Evolutionary conservation across 2,797 vertebrate genomes (phyloP), one percentile per base, ranked within the genome.

Genomic region (Anguilla obscura): DNA sequence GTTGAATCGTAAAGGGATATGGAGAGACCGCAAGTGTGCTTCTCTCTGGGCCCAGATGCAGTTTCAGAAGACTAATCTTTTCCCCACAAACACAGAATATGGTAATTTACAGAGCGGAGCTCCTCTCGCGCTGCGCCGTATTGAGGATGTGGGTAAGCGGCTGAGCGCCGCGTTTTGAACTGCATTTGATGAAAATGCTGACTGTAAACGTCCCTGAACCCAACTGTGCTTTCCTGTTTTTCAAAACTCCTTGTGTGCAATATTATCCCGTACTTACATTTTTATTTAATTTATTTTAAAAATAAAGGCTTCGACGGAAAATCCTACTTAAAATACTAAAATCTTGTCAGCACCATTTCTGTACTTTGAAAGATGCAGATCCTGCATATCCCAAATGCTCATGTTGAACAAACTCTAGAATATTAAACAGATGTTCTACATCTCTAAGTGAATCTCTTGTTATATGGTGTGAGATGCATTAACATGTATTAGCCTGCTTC

Each of bases 211-310:
- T 83, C 83, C 87, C 48, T 18, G 52, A 45, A 66, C 69, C 83
- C 69, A 87, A 30, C 60, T 84, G 56, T 84, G 80, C 14, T 66
- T 56, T 74, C 58, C 79, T 63, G 58, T 84, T 84, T 58, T 74
- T 58, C 14, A 36, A 3, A 12, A 3, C 74, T 40, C 18, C 36
- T 76, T 33, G 3, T 40, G 74, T 36, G 74, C 74, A 76, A 76
- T 16, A 76, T 76, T 9, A 16, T 40, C 74, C 74, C 33, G 0
- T 40, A 18, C 33, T 76, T 76, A 3, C 33, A 16, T 10, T 16
- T 76, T 76, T 33, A 12, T n/a, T 66, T 66, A 18, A 18, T 16
- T 60, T 60, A 27, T n/a, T 33, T 71, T 3, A 30, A 71, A 30
- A 36, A 76, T 4, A n/a, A 27, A 40, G 16, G 16, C 0, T 40